phyloP scores from a whole-genome alignment of 2,888 invertebrate genomes.

The Drosophila robusta region DNA sequence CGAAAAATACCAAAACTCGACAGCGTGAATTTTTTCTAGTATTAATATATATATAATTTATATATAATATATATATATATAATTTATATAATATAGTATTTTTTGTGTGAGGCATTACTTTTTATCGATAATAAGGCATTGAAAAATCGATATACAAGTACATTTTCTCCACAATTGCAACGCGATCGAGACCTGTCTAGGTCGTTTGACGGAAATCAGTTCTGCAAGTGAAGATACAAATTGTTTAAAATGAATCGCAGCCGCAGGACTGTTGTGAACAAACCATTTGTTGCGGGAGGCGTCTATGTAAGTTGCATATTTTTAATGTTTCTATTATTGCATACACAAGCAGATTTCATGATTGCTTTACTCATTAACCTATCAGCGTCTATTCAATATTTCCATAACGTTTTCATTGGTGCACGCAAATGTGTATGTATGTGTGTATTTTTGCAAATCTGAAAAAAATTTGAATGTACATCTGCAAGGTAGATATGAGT shows the following conservation, averaged over 20 bases:
- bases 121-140: too few species aligned
- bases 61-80: too few species aligned
- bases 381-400: conserved; percentile 8
- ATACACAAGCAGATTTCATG: conserved; percentile 5
- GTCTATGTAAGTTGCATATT: conserved; percentile 65
- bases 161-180: too few species aligned
- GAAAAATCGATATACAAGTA: too few species aligned
- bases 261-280: conserved; percentile 45
- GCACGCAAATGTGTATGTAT: conserved; percentile 11
- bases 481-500: background rate
- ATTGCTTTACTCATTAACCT: conserved; percentile 22
- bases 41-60: too few species aligned
- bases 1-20: background rate
- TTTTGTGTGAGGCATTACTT: too few species aligned
- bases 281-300: conserved; percentile 67
- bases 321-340: background rate
- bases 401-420: conserved; percentile 9
- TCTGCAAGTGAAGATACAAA: background rate
- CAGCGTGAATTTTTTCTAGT: too few species aligned
- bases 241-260: conserved; percentile 62
- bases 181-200: background rate
- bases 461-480: background rate
- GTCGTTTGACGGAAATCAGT: background rate
- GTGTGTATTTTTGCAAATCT: background rate
- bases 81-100: too few species aligned